phyloP scores from a whole-genome alignment of 2,888 invertebrate genomes.

The Acleris sparsana region DNA sequence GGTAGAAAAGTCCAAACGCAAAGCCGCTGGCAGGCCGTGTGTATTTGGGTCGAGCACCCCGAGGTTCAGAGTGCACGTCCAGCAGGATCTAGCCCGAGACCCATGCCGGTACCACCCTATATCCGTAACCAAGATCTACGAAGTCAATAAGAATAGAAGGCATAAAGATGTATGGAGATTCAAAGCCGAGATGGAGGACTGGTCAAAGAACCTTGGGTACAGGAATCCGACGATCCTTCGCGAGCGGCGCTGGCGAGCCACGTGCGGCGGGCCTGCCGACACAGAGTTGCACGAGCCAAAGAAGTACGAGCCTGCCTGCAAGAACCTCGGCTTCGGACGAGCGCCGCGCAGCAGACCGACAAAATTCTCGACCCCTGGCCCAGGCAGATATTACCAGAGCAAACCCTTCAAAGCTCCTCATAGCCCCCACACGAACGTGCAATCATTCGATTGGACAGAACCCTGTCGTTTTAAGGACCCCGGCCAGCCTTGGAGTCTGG shows the following conservation, averaged over 20 bases:
- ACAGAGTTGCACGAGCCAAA: background rate
- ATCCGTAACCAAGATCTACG: too few relatives aligned
- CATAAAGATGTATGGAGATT: constrained; percentile 21
- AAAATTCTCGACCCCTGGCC: constrained; percentile 55
- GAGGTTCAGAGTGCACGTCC: too few relatives aligned
- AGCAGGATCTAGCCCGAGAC: too few relatives aligned
- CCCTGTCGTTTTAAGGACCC: constrained; percentile 67
- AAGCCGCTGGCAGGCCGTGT: too few relatives aligned
- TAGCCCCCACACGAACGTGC: constrained; percentile 63
- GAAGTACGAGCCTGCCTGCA: constrained; percentile 4
- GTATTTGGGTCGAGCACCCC: too few relatives aligned
- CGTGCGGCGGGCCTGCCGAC: background rate
- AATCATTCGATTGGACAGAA: constrained; percentile 65
- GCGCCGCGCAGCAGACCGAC: constrained; percentile 50
- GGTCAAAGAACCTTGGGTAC: constrained; percentile 31
- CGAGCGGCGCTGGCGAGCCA: constrained; percentile 3
- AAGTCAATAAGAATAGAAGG: background rate
- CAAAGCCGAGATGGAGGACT: constrained; percentile 32
- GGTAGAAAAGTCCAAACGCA: too few relatives aligned
- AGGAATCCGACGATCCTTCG: constrained; percentile 22
- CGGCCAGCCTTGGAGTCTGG: constrained; percentile 60
- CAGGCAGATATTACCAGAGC: constrained; percentile 66
- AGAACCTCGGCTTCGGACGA: constrained; percentile 49
- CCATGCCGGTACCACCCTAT: too few relatives aligned
- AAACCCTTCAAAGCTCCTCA: constrained; percentile 61